A percentile compares a stretch with the other conserved stretches of the same genome.
phyloP scores from a whole-genome alignment of 2,888 invertebrate species.

The Blastobasis adustella region DNA sequence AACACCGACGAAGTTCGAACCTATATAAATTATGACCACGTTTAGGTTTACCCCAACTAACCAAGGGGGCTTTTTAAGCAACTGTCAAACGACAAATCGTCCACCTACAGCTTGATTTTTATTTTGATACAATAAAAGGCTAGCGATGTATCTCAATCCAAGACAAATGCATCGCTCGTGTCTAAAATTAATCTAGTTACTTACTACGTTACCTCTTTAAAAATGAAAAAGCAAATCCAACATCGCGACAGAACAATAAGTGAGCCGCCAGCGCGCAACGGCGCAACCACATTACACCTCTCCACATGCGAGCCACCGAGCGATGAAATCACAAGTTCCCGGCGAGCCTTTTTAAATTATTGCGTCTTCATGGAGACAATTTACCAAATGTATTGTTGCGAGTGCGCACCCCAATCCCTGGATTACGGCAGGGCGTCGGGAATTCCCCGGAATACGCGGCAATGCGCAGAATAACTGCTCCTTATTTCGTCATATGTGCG shows the following conservation, averaged over 20 bases:
- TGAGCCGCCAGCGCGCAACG: not conserved
- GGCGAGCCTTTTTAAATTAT: slow-evolving; percentile 49
- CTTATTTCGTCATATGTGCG: slow-evolving; percentile 9
- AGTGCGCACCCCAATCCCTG: slow-evolving; percentile 19
- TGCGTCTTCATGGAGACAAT: slow-evolving; percentile 60
- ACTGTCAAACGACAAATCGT: no score
- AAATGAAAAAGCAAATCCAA: not conserved
- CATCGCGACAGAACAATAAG: not conserved
- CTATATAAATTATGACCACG: no score
- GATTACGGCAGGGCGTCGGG: slow-evolving; percentile 40
- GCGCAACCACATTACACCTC: not conserved
- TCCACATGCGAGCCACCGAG: not conserved
- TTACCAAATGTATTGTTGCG: slow-evolving; percentile 54
- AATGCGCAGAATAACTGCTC: slow-evolving; percentile 8
- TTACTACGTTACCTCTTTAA: no score
- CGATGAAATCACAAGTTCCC: slow-evolving; percentile 8
- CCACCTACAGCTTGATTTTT: no score
- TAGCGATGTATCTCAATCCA: no score
- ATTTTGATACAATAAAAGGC: no score
- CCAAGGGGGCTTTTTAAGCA: no score
- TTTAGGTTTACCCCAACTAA: no score
- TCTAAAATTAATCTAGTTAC: no score
- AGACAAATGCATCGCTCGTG: no score
- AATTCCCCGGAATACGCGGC: not conserved
- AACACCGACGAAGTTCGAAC: no score